Evolutionary conservation across 2,888 invertebrate species (phyloP).

Genomic region (Thysanoteuthis rhombus): DNA sequence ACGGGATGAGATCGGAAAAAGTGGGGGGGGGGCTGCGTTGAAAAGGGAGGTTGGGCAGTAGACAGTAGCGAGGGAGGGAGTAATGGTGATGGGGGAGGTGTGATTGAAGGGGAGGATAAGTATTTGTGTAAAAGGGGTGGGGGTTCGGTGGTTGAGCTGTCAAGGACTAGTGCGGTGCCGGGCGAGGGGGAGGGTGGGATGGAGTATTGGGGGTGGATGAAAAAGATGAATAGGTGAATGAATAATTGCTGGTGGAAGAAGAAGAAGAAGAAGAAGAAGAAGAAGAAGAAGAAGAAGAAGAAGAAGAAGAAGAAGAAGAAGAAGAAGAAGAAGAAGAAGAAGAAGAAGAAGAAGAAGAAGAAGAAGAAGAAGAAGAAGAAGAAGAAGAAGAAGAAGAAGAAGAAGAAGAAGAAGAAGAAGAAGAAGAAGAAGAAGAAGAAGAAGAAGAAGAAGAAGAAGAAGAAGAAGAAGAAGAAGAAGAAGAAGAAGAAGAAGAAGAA

Average conservation of each 20-base stretch:
- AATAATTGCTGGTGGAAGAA: neutral
- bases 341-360: neutral
- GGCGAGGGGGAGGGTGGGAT: neutral
- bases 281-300: neutral
- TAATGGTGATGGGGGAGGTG: neutral
- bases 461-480: neutral
- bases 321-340: neutral
- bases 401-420: neutral
- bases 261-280: neutral
- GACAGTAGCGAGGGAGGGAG: neutral
- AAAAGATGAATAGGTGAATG: neutral
- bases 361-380: neutral
- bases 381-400: neutral
- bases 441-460: neutral
- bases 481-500: neutral
- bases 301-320: too few relatives aligned
- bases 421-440: rapidly evolving
- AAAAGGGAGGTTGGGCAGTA: neutral
- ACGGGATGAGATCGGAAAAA: neutral
- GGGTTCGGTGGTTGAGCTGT: neutral
- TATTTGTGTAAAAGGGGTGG: neutral
- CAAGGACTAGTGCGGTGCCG: neutral
- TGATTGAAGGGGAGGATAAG: neutral
- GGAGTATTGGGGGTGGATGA: neutral
- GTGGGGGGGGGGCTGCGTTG: neutral